A percentile compares a stretch with the other conserved stretches of the same genome.
These are phyloP conservation scores for Pachydiplax longipennis DNA, from an alignment of 2,888 invertebrate genomes.

Conservation along the genomic window DNA sequence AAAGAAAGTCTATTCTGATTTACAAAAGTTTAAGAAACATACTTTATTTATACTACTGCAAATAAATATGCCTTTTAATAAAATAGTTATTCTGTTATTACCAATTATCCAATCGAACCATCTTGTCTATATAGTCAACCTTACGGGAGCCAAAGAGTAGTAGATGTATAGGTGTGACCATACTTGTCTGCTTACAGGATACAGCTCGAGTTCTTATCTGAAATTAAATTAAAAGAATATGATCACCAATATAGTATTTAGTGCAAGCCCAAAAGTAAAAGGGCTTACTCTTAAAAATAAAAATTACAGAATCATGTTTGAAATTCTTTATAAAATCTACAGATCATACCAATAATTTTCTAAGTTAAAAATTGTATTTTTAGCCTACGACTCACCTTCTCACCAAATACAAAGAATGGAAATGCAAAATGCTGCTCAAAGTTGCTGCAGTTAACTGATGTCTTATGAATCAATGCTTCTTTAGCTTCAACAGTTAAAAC, in stretches of 20 bases:
- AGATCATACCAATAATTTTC: too few relatives aligned
- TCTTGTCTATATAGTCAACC: conserved; percentile 77
- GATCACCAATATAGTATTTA: neutral
- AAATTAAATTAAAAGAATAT: conserved; percentile 33
- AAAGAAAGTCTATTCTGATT: neutral
- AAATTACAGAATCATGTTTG: too few relatives aligned
- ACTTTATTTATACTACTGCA: neutral
- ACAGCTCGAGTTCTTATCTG: conserved; percentile 92
- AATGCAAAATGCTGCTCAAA: conserved; percentile 84
- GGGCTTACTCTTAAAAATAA: neutral
- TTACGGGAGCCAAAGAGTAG: conserved; percentile 91
- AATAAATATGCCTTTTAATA: too few relatives aligned
- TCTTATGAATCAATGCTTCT: conserved; percentile 93
- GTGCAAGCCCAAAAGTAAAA: neutral
- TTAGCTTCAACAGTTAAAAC: conserved; percentile 95
- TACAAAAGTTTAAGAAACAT: too few relatives aligned
- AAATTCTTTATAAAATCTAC: too few relatives aligned
- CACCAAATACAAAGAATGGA: conserved; percentile 97
- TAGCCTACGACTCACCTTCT: conserved; percentile 71
- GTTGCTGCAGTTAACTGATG: conserved; percentile 93
- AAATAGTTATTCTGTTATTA: conserved; percentile 52
- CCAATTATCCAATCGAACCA: conserved; percentile 92
- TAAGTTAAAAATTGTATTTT: too few relatives aligned
- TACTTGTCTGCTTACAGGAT: conserved; percentile 94
- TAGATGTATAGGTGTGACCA: conserved; percentile 93